Percentiles rank a stretch among this genome's conserved stretches.
phyloP scores from a whole-genome alignment of 2,797 vertebrate species.

The Typhlichthys subterraneus region DNA sequence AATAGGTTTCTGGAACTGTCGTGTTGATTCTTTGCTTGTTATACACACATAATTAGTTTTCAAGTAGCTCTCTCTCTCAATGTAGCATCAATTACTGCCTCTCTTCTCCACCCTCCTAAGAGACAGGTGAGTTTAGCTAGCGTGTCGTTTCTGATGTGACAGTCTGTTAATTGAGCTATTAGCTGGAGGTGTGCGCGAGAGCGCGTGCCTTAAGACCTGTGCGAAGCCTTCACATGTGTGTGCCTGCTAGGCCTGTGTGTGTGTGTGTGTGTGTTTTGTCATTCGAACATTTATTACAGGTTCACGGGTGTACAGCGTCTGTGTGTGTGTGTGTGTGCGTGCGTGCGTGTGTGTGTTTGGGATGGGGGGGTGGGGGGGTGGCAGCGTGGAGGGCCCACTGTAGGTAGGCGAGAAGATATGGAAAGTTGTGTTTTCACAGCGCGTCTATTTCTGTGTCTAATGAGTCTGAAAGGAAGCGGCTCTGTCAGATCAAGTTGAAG shows the following conservation, averaged over 20 bases:
- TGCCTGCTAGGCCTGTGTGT: background rate
- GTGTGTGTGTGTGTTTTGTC: background rate
- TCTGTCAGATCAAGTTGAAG: background rate
- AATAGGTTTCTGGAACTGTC: conserved; percentile 57
- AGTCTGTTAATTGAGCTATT: conserved; percentile 71
- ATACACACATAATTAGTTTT: conserved; percentile 77
- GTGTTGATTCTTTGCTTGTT: conserved; percentile 69
- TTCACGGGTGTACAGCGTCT: background rate
- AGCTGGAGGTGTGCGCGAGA: conserved; percentile 46
- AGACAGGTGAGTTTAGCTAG: conserved; percentile 54
- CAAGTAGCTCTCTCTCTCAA: conserved; percentile 64
- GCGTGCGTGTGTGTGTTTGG: conserved; percentile 13
- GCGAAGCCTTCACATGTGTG: background rate
- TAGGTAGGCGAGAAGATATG: conserved; percentile 16
- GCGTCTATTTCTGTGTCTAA: conserved; percentile 3
- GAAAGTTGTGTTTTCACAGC: background rate
- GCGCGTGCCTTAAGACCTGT: conserved; percentile 5
- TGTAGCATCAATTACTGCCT: conserved; percentile 70
- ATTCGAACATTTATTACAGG: background rate
- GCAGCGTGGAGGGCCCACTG: background rate
- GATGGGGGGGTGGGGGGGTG: background rate
- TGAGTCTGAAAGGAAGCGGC: background rate
- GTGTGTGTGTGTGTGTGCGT: conserved; percentile 16
- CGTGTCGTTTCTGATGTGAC: conserved; percentile 58
- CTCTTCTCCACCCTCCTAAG: conserved; percentile 48